Evolutionary conservation across 2,888 invertebrate species (phyloP).

Genomic region (Ophion ellenae): DNA sequence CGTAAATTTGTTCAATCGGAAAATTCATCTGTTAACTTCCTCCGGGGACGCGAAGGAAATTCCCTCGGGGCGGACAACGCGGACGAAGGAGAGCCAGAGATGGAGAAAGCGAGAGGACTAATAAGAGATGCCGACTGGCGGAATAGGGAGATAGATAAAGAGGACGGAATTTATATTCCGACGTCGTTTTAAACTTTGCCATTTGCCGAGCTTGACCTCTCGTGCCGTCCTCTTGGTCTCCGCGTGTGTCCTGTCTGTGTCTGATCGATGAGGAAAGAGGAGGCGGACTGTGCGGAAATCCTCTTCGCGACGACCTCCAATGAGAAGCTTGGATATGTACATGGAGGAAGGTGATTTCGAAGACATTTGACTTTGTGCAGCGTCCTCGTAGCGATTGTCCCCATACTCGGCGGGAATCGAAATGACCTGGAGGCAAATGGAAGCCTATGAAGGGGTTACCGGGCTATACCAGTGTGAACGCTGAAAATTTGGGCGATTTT

Average conservation of each 20-base stretch:
- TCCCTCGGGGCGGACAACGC: not conserved
- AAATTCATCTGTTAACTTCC: conserved; percentile 43
- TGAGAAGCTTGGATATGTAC: conserved; percentile 4
- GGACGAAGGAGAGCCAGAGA: not conserved
- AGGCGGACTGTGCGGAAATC: conserved; percentile 37
- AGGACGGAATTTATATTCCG: conserved; percentile 39
- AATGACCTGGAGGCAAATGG: too few relatives aligned
- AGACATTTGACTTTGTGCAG: not conserved
- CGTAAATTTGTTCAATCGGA: conserved; percentile 23
- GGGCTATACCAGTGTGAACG: too few relatives aligned
- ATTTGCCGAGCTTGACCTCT: conserved; percentile 64
- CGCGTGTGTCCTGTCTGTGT: not conserved
- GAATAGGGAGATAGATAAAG: conserved; percentile 8
- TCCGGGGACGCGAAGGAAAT: conserved; percentile 4
- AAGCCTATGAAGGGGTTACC: too few relatives aligned
- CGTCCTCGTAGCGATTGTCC: too few relatives aligned
- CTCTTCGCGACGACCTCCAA: conserved; percentile 31
- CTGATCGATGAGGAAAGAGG: conserved; percentile 55
- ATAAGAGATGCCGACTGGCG: not conserved
- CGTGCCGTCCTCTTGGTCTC: conserved; percentile 28
- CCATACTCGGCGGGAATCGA: too few relatives aligned
- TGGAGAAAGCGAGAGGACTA: not conserved
- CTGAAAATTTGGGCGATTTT: too few relatives aligned
- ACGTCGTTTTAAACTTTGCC: conserved; percentile 61
- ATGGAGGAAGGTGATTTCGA: not conserved